These are phyloP conservation scores for Antitype chi DNA, from an alignment of 2,888 invertebrate genomes.

Conservation along the genomic window DNA sequence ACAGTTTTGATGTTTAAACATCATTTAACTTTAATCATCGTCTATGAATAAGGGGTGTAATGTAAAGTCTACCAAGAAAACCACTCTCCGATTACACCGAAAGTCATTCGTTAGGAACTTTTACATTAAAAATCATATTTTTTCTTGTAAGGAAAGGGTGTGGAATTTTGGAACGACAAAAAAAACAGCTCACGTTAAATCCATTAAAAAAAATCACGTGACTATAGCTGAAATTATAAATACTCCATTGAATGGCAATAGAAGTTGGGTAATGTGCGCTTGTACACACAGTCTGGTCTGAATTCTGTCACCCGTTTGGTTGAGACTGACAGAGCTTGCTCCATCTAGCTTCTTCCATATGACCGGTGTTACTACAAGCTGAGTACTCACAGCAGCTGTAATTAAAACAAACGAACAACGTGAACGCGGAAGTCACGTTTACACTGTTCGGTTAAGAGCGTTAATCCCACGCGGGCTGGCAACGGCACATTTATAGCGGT, in stretches of 20 bases:
- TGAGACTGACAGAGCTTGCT: neutral
- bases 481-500: too few relatives aligned
- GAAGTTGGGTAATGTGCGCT: constrained; percentile 33
- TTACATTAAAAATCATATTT: neutral
- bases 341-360: neutral
- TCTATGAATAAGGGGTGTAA: too few relatives aligned
- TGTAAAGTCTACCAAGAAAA: neutral
- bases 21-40: too few relatives aligned
- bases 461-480: too few relatives aligned
- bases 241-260: constrained; percentile 5
- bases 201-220: neutral
- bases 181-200: neutral
- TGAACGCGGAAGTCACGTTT: neutral
- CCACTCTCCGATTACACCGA: neutral
- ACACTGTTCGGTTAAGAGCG: neutral
- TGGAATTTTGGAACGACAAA: neutral
- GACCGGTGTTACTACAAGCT: neutral
- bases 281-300: constrained; percentile 23
- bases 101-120: neutral
- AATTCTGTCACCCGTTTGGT: neutral
- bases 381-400: neutral
- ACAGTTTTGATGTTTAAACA: too few relatives aligned
- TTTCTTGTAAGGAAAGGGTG: neutral
- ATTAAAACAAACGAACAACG: neutral
- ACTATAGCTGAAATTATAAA: neutral